Percentiles rank a stretch among this genome's conserved stretches.
phyloP scores from a whole-genome alignment of 2,888 invertebrate genomes.

The Colletes collaris region DNA sequence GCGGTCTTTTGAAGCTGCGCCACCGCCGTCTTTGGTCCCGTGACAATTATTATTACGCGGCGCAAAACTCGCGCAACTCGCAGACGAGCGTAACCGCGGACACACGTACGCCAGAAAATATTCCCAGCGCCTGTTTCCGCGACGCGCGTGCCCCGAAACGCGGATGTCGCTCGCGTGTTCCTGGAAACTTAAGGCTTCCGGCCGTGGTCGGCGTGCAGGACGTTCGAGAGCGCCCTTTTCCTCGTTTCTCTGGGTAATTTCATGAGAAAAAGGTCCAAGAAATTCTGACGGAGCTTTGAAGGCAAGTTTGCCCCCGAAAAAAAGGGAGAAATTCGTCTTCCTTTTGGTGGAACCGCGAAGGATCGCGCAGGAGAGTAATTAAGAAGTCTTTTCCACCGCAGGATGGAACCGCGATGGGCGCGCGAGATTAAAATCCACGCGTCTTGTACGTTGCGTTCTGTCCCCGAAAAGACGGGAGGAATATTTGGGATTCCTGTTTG shows the following conservation, averaged over 20 bases:
- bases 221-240: slow-evolving; percentile 18
- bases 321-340: slow-evolving; percentile 7
- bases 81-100: slow-evolving; percentile 6
- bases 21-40: slow-evolving; percentile 52
- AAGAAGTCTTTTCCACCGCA: slow-evolving; percentile 22
- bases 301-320: slow-evolving; percentile 1
- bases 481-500: too few relatives aligned
- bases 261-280: slow-evolving; percentile 20
- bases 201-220: not conserved
- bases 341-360: not conserved
- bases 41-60: slow-evolving; percentile 69
- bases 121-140: not conserved
- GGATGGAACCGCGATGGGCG: not conserved
- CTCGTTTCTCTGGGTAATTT: slow-evolving; percentile 30
- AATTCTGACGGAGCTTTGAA: slow-evolving; percentile 8
- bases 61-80: slow-evolving; percentile 22
- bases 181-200: slow-evolving; percentile 14
- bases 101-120: slow-evolving; percentile 11
- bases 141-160: slow-evolving; percentile 13
- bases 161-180: slow-evolving; percentile 31
- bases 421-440: slow-evolving; percentile 23
- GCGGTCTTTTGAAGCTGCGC: slow-evolving; percentile 71
- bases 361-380: slow-evolving; percentile 31
- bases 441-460: not conserved
- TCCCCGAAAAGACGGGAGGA: too few relatives aligned